These are phyloP conservation scores for Dolichotis patagonum DNA, from an alignment of 2,113 vertebrate genomes.

Conservation along the genomic window DNA sequence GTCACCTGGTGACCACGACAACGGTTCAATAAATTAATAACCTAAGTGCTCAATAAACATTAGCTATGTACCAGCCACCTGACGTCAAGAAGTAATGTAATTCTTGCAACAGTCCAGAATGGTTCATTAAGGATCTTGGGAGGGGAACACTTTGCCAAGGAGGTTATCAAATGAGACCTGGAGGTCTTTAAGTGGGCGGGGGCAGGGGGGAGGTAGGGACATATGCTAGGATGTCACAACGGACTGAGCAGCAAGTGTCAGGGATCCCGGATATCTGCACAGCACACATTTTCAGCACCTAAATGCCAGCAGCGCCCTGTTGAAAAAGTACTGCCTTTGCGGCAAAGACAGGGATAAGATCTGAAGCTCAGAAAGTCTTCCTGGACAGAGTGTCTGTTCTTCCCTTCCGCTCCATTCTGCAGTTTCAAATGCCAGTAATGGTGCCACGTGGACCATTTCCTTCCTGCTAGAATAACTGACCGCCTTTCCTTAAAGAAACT, in stretches of 20 bases:
- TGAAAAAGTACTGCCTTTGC: not conserved
- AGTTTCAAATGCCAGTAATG: fast-evolving
- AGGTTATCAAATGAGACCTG: not conserved
- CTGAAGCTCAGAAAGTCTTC: not conserved
- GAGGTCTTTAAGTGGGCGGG: not conserved
- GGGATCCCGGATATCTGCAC: no score
- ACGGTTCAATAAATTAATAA: not conserved
- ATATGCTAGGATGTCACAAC: not conserved
- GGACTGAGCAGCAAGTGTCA: not conserved
- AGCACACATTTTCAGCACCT: fast-evolving
- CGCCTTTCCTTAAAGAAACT: not conserved
- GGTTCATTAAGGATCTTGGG: not conserved
- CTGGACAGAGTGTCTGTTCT: not conserved
- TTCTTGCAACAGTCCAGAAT: not conserved
- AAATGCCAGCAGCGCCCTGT: not conserved
- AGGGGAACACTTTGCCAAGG: not conserved
- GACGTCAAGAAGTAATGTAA: not conserved
- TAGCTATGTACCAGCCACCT: not conserved
- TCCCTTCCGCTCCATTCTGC: not conserved
- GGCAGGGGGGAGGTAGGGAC: fast-evolving
- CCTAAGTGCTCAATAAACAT: not conserved
- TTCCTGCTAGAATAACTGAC: not conserved
- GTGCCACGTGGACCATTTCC: not conserved
- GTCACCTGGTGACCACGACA: not conserved
- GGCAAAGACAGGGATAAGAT: not conserved